phyloP scores from a whole-genome alignment of 2,113 vertebrate species.

The Mastomys natalensis region DNA sequence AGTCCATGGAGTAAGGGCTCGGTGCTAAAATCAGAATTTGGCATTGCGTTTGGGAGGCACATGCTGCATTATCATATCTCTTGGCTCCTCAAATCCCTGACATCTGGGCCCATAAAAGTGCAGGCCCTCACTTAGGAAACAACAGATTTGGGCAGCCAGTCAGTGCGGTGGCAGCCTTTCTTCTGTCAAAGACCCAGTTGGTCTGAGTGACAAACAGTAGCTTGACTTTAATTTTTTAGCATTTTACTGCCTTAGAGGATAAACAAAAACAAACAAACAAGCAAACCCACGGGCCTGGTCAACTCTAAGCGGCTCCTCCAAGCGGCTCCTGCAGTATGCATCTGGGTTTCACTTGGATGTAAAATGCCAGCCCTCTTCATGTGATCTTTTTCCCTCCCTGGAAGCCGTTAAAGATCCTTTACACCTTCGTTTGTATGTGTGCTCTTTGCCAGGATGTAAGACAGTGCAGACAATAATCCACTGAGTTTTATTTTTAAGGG shows the following conservation, averaged over 20 bases:
- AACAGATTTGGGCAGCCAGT: background rate
- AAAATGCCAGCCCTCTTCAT: slow-evolving; percentile 15
- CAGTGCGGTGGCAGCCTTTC: background rate
- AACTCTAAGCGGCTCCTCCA: background rate
- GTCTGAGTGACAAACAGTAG: background rate
- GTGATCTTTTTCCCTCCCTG: slow-evolving; percentile 8
- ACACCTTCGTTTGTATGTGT: background rate
- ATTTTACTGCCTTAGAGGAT: background rate
- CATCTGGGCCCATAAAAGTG: background rate
- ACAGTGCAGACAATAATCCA: background rate
- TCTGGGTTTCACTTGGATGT: background rate
- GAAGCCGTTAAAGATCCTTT: slow-evolving; percentile 28
- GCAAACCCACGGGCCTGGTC: background rate
- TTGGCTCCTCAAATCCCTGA: background rate
- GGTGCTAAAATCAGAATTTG: background rate
- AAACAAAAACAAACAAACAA: background rate
- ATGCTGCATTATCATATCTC: background rate
- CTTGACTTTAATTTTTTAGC: slow-evolving; percentile 15
- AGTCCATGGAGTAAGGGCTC: background rate
- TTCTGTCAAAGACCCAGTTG: background rate
- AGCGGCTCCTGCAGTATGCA: background rate
- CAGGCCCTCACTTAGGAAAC: background rate
- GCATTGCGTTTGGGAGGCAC: background rate
- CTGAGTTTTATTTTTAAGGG: slow-evolving; percentile 56
- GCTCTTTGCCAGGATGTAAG: slow-evolving; percentile 19